A percentile compares a stretch with the other conserved stretches of the same genome.
Evolutionary conservation across 2,113 vertebrate species (phyloP).

Genomic region (Egretta garzetta): DNA sequence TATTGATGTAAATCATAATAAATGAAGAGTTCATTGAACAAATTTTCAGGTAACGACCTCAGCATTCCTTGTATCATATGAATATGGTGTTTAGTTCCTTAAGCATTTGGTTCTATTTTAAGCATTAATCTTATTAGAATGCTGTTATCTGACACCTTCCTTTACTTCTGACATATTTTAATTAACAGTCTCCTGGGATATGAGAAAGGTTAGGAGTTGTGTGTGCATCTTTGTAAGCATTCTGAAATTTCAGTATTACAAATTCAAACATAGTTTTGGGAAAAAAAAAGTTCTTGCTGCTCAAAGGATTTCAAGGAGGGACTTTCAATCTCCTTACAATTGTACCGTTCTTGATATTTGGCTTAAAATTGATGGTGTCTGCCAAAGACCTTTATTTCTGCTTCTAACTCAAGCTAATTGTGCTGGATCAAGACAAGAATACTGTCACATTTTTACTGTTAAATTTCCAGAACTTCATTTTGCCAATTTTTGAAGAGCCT

Average conservation of each 20-base stretch:
- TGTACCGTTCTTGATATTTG: not conserved
- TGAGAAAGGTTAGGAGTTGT: not conserved
- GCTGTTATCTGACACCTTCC: not conserved
- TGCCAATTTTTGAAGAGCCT: not conserved
- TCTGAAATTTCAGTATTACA: not conserved
- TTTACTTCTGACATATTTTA: not conserved
- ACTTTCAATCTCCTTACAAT: not conserved
- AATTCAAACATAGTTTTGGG: not conserved
- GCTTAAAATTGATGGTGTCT: not conserved
- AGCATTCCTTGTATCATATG: not conserved
- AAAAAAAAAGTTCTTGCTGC: not conserved
- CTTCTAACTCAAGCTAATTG: not conserved
- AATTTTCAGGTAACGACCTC: not conserved
- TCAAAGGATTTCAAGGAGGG: not conserved
- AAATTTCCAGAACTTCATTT: not conserved
- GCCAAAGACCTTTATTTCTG: not conserved
- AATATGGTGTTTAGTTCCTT: not conserved
- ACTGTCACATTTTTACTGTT: not conserved
- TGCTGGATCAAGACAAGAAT: not conserved
- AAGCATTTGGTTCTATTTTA: not conserved
- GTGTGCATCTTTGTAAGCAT: not conserved
- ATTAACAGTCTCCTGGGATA: not conserved
- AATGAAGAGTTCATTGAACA: not conserved
- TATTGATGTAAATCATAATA: not conserved
- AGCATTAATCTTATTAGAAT: not conserved